phyloP scores from a whole-genome alignment of 2,797 vertebrate genomes.

The Darevskia mixta region DNA sequence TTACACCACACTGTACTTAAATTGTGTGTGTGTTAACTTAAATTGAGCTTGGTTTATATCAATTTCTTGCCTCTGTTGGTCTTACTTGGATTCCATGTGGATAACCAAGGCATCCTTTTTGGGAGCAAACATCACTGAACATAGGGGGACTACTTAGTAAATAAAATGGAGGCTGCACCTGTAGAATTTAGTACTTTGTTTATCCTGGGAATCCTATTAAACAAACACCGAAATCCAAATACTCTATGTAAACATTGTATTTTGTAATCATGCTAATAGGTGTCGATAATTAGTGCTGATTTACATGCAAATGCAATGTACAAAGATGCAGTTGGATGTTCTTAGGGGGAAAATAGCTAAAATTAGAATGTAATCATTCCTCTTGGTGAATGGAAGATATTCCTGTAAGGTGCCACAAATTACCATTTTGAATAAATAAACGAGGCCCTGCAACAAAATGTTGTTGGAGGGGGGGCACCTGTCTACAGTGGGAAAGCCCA shows the following conservation, averaged over 20 bases:
- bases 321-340: constrained; percentile 23
- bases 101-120: not conserved
- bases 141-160: not conserved
- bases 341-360: constrained; percentile 22
- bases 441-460: not conserved
- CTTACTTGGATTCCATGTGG: not conserved
- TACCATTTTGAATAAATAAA: constrained; percentile 2
- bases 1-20: no score
- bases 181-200: constrained; percentile 29
- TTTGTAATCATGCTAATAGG: constrained; percentile 55
- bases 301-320: constrained; percentile 22
- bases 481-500: no score
- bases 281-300: constrained; percentile 49
- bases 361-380: constrained; percentile 33
- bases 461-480: no score
- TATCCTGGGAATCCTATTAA: constrained; percentile 31
- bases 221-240: constrained; percentile 36
- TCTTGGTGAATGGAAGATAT: constrained; percentile 30
- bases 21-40: not conserved
- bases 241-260: constrained; percentile 49
- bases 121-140: not conserved
- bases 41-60: not conserved
- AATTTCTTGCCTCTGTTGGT: not conserved
- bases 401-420: not conserved
- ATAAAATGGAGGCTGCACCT: not conserved